Conservation (phyloP, 2,113 vertebrate species). For the Seriola aureovittata region DNA sequence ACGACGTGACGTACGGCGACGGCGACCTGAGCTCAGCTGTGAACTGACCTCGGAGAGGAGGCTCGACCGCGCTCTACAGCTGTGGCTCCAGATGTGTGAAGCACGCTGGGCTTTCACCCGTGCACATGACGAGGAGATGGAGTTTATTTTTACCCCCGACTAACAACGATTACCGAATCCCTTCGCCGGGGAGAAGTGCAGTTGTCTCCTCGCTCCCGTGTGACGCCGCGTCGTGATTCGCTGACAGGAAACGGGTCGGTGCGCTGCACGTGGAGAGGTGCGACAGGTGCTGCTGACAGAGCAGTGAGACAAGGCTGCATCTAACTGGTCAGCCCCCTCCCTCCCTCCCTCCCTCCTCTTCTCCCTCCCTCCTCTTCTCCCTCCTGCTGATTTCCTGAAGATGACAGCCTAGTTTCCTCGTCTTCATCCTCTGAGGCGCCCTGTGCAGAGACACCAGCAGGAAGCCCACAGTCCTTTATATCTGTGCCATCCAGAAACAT, state of each 20-base stretch:
- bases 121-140: no score
- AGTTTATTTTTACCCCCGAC: no score
- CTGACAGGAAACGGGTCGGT: not conserved
- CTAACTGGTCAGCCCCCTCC: not conserved
- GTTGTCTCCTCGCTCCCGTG: not conserved
- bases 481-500: slow-evolving; percentile 4
- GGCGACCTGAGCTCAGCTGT: no score
- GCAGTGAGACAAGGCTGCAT: not conserved
- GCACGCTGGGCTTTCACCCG: no score
- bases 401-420: not conserved
- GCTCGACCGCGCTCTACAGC: not conserved
- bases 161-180: not conserved
- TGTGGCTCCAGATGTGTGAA: not conserved
- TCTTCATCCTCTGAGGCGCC: not conserved
- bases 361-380: not conserved
- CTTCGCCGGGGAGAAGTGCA: not conserved
- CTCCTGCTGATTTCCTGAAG: not conserved
- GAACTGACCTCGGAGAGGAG: no score
- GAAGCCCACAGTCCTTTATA: not conserved
- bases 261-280: not conserved
- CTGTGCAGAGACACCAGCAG: not conserved
- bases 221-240: not conserved
- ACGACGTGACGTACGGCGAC: no score
- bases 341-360: not conserved
- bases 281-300: not conserved